Evolutionary conservation across 2,888 invertebrate species (phyloP).

Genomic region (Esperia sulphurella): DNA sequence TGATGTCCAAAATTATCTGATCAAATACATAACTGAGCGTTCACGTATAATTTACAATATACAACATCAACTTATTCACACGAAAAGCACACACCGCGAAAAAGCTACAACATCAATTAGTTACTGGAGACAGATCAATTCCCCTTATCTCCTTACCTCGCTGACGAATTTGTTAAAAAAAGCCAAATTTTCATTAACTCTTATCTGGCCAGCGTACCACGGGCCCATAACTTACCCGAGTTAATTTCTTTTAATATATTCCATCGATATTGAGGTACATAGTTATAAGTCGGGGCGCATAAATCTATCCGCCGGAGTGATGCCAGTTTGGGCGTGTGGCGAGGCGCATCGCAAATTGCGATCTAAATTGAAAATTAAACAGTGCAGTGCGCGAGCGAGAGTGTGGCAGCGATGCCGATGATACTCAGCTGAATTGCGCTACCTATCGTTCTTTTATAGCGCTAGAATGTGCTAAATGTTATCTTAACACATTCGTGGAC

Average conservation of each 20-base stretch:
- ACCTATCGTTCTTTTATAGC: too few relatives aligned
- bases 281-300: slow-evolving; percentile 42
- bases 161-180: slow-evolving; percentile 68
- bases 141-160: slow-evolving; percentile 46
- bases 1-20: background rate
- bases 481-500: too few relatives aligned
- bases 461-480: too few relatives aligned
- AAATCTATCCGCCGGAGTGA: slow-evolving; percentile 71
- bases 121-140: slow-evolving; percentile 54
- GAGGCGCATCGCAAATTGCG: slow-evolving; percentile 76
- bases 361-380: slow-evolving; percentile 81
- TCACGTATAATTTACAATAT: too few relatives aligned
- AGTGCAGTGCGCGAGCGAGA: slow-evolving; percentile 36
- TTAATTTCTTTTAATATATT: slow-evolving; percentile 75
- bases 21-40: background rate
- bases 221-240: slow-evolving; percentile 63
- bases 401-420: slow-evolving; percentile 17
- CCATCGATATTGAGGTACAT: slow-evolving; percentile 40
- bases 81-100: slow-evolving; percentile 1
- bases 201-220: slow-evolving; percentile 47
- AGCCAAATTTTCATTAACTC: slow-evolving; percentile 67
- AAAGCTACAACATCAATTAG: slow-evolving; percentile 26
- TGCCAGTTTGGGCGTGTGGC: slow-evolving; percentile 71
- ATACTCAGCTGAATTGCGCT: background rate
- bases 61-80: background rate